Percentiles rank a stretch among this genome's conserved stretches.
Conservation (phyloP, 2,888 invertebrate species). For the Hartigia nigra region DNA sequence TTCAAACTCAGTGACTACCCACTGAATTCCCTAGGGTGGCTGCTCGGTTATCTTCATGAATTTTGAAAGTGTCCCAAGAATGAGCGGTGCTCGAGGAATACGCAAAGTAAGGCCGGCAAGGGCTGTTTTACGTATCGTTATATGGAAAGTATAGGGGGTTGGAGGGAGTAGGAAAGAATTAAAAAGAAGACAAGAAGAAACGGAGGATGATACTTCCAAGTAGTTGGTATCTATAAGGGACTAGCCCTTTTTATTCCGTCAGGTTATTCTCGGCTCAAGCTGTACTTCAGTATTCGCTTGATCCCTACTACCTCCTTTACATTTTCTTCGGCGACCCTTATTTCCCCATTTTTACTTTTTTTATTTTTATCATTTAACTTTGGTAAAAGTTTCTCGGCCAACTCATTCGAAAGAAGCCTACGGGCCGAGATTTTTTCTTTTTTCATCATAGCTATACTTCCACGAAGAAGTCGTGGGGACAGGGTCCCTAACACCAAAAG, state of each 20-base stretch:
- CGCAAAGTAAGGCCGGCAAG: background rate
- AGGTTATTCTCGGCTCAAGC: background rate
- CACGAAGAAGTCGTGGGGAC: too few relatives aligned
- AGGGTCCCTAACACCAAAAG: background rate
- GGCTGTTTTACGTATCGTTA: background rate
- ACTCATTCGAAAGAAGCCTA: background rate
- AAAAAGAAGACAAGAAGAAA: background rate
- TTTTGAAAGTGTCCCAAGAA: background rate
- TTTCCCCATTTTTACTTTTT: background rate
- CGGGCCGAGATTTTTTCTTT: background rate
- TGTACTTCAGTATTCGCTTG: background rate
- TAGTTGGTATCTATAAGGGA: background rate
- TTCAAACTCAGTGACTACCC: background rate
- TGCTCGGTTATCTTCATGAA: background rate
- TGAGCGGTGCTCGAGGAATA: background rate
- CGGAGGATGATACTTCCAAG: background rate
- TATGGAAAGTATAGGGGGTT: background rate
- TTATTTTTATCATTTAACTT: background rate
- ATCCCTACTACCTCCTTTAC: background rate
- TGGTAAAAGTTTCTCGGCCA: background rate
- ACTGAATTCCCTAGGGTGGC: background rate
- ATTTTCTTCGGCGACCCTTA: background rate
- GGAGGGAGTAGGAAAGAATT: background rate
- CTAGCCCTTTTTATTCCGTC: background rate
- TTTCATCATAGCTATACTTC: background rate